Conservation (phyloP, 2,888 invertebrate genomes). For the Catotricha subobsoleta region DNA sequence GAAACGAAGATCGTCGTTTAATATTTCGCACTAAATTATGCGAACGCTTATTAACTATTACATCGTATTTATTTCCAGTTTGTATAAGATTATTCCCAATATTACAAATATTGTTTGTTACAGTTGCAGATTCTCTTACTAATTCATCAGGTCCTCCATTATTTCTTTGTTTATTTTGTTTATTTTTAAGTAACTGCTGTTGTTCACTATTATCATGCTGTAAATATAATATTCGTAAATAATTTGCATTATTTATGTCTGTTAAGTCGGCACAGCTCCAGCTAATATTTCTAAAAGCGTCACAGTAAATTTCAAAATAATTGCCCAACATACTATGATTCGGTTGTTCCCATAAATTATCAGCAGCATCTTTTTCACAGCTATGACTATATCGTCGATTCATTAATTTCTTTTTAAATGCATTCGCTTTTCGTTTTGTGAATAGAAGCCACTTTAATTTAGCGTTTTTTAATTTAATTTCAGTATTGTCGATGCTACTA, state of each 20-base stretch:
- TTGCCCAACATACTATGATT: too few relatives aligned
- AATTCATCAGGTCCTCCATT: too few relatives aligned
- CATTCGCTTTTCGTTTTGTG: neutral
- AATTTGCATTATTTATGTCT: neutral
- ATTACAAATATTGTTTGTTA: too few relatives aligned
- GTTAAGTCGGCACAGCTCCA: conserved; percentile 1
- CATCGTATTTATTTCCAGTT: neutral
- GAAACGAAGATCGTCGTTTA: conserved; percentile 3
- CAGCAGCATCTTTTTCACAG: too few relatives aligned
- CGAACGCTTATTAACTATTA: neutral
- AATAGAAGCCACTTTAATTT: neutral
- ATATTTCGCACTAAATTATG: conserved; percentile 3
- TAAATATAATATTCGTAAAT: neutral
- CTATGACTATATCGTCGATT: neutral
- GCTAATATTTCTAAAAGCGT: neutral
- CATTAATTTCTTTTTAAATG: neutral
- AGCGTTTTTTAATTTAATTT: neutral
- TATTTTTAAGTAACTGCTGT: neutral
- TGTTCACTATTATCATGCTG: neutral
- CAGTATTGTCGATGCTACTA: too few relatives aligned
- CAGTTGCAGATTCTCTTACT: too few relatives aligned
- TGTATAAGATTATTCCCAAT: neutral
- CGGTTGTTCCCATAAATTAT: too few relatives aligned
- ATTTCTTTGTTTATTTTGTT: too few relatives aligned
- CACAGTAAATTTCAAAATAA: neutral